These are phyloP conservation scores for Pyrocephalus nanus DNA, from an alignment of 2,797 vertebrate species.

Conservation along the genomic window DNA sequence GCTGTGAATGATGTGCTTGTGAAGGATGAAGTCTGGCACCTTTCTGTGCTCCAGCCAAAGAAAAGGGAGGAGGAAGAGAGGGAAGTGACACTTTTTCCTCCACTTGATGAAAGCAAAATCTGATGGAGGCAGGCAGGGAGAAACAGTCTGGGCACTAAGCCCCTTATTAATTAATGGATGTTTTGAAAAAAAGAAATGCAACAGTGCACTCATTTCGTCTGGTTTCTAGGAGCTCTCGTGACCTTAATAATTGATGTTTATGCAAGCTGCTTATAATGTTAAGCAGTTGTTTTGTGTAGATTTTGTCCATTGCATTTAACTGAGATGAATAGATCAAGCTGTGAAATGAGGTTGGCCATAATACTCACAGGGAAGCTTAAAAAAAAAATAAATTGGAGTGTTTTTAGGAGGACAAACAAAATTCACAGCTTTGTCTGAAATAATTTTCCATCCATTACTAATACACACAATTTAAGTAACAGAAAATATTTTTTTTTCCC, in stretches of 20 bases:
- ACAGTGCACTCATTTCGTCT: conserved; percentile 31
- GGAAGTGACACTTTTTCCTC: not conserved
- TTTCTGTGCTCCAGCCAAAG: conserved; percentile 9
- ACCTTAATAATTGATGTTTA: conserved; percentile 72
- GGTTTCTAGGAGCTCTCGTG: conserved; percentile 56
- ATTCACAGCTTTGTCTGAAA: conserved; percentile 40
- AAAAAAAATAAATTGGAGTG: not conserved
- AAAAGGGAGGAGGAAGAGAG: not conserved
- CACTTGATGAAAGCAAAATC: conserved; percentile 33
- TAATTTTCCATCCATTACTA: conserved; percentile 11
- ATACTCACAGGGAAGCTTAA: not conserved
- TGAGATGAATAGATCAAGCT: conserved; percentile 28
- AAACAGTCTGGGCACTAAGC: conserved; percentile 31
- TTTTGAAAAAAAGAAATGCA: conserved; percentile 48
- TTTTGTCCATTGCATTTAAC: conserved; percentile 32
- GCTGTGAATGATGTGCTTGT: not conserved
- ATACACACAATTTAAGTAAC: not conserved
- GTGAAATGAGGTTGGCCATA: conserved; percentile 8
- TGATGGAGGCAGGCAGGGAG: not conserved
- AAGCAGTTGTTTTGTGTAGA: conserved; percentile 42
- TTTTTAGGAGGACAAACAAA: conserved; percentile 26
- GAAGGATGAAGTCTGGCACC: conserved; percentile 13
- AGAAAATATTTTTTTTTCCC: not conserved
- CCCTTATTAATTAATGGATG: conserved; percentile 68
- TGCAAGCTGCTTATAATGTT: conserved; percentile 60